Base-by-base conservation (phyloP, 2,113 vertebrate genomes). In the Nansenia antarctica region DNA sequence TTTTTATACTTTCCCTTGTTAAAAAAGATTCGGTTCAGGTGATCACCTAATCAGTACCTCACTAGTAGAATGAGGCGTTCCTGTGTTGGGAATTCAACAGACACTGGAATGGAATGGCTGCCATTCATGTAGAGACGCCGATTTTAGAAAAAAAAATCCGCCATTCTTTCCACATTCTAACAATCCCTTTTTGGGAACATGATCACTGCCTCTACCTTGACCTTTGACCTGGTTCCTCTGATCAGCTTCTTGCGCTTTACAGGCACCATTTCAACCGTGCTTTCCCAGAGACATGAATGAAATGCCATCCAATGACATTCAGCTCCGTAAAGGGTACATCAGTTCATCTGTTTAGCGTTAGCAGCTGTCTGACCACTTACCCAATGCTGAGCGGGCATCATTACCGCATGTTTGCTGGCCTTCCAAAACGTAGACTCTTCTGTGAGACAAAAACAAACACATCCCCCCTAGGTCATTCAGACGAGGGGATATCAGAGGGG, bases 291-390 rank as follows among this genome's bases (percentile, higher is more conserved):
- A 70, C 78, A 70, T 55, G 62, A 59, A 31, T 74, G 69, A 87
- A 87, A 90, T 88, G 88, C 85, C 87, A 88, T 77, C 77, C 84
- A 86, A 74, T 90, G 88, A 87, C 88, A 88, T 90, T 90, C 88
- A 86, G 71, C 81, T 78, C 57, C 65, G 78, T 83, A 88, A 90
- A 90, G 88, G 87, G 80, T 88, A 86, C 83, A 85, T 88, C 84
- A 82, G 79, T 88, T 86, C 88, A 90, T 88, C 88, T 88, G 87
- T 77, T 84, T 73, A 75, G 80, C 18, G 70, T 83, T 70, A 8
- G 31, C 80, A 83, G 84, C 78, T 78, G 85, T 86, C 82, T 82
- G 80, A 87, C 81, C 85, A 81, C 85, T 86, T 80, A 85, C 80
- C 78, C 81, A 84, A 83, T 62, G 49, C 72, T 79, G 76, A 85